Conservation (phyloP, 1,140 invertebrate species). For the Nilaparvata lugens region DNA sequence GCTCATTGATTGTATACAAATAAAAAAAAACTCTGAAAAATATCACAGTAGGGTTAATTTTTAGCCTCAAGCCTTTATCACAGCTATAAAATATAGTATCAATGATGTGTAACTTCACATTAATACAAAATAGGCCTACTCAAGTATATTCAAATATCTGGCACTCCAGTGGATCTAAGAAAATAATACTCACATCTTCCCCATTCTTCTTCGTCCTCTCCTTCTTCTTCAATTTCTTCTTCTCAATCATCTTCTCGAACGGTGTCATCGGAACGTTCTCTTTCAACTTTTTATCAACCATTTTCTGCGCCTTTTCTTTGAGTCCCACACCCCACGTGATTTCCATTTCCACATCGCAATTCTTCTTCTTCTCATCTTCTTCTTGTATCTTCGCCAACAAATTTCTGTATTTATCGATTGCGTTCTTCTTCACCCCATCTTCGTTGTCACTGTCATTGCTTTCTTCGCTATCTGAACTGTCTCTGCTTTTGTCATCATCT, state of each 20-base stretch:
- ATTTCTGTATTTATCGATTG: slow-evolving; percentile 64
- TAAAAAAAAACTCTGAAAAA: too few species aligned
- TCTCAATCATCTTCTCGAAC: slow-evolving; percentile 68
- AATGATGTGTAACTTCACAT: too few species aligned
- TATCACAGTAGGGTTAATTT: too few species aligned
- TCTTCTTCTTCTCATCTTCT: slow-evolving; percentile 60
- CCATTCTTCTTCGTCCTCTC: slow-evolving; percentile 36
- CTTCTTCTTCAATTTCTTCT: slow-evolving; percentile 66
- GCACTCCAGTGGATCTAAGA: too few species aligned
- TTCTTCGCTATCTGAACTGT: slow-evolving; percentile 26
- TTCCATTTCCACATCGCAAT: slow-evolving; percentile 70
- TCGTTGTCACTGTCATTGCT: slow-evolving; percentile 31
- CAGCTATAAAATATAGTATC: too few species aligned
- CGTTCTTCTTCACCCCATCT: slow-evolving; percentile 28
- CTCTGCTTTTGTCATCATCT: slow-evolving; percentile 16
- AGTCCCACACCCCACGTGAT: slow-evolving; percentile 69
- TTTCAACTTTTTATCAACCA: slow-evolving; percentile 53
- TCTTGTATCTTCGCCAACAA: slow-evolving; percentile 61
- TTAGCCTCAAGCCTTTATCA: too few species aligned
- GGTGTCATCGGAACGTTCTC: slow-evolving; percentile 43
- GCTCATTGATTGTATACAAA: too few species aligned
- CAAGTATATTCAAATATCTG: too few species aligned
- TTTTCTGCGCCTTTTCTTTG: slow-evolving; percentile 57
- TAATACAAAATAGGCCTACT: too few species aligned
- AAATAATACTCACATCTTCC: slow-evolving; percentile 23